A percentile compares a stretch with the other conserved stretches of the same genome.
phyloP scores from a whole-genome alignment of 2,888 invertebrate species.

The Diachrysia chrysitis region DNA sequence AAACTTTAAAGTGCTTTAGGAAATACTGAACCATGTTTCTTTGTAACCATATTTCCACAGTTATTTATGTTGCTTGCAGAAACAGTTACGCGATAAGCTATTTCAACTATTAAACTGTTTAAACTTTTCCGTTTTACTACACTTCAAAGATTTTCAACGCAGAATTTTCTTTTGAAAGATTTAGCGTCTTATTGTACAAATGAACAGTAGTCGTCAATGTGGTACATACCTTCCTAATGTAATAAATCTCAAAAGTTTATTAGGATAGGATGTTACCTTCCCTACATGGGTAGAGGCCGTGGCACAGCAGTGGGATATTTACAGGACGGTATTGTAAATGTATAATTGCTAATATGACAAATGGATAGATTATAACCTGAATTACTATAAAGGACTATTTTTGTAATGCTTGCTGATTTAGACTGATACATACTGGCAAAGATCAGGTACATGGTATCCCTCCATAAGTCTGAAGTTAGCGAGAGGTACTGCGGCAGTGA shows the following conservation, averaged over 20 bases:
- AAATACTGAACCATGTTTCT: slow-evolving; percentile 36
- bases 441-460: slow-evolving; percentile 96
- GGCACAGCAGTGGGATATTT: too few relatives aligned
- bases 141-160: slow-evolving; percentile 21
- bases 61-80: slow-evolving; percentile 49
- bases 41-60: slow-evolving; percentile 26
- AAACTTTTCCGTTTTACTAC: slow-evolving; percentile 25
- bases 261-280: too few relatives aligned
- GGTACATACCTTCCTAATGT: not conserved
- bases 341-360: too few relatives aligned
- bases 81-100: slow-evolving; percentile 44
- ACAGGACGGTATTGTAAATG: too few relatives aligned
- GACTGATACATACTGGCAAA: slow-evolving; percentile 91
- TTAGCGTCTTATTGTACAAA: not conserved
- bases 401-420: not conserved
- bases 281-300: too few relatives aligned
- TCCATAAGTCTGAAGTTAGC: slow-evolving; percentile 96
- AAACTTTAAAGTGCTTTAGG: slow-evolving; percentile 36
- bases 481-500: slow-evolving; percentile 96
- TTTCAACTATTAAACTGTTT: slow-evolving; percentile 45
- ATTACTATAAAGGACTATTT: too few relatives aligned
- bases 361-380: too few relatives aligned
- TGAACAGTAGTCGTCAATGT: not conserved
- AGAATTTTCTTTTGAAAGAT: not conserved
- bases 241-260: too few relatives aligned